Conservation (phyloP, 2,888 invertebrate genomes). For the Alviniconcha strummeri region DNA sequence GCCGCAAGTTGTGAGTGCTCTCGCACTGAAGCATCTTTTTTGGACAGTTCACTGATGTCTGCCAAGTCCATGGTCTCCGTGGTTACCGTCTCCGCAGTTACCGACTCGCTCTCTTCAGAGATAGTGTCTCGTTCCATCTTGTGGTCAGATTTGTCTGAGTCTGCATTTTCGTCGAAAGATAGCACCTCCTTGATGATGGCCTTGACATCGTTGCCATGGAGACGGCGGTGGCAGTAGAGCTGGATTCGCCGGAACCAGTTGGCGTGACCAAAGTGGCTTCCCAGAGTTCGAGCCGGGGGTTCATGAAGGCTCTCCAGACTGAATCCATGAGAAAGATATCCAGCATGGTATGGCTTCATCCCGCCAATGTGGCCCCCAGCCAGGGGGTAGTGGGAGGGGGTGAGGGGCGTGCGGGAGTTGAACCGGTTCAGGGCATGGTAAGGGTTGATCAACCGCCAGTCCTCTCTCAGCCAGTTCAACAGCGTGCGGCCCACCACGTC, state of each 20-base stretch:
- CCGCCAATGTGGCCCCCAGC: constrained; percentile 26
- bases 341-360: constrained; percentile 42
- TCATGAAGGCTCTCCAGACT: constrained; percentile 50
- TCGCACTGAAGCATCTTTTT: constrained; percentile 52
- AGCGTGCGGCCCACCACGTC: constrained; percentile 61
- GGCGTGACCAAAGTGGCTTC: constrained; percentile 30
- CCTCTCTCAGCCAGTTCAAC: constrained; percentile 62
- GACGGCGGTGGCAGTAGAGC: constrained; percentile 61
- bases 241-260: constrained; percentile 64
- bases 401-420: constrained; percentile 51
- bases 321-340: constrained; percentile 44
- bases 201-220: constrained; percentile 58
- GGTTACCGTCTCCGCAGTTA: constrained; percentile 6
- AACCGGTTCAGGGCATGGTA: constrained; percentile 37
- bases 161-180: constrained; percentile 33
- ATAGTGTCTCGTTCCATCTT: constrained; percentile 34
- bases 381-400: constrained; percentile 57
- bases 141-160: constrained; percentile 29
- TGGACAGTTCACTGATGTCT: constrained; percentile 49
- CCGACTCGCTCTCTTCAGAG: constrained; percentile 37
- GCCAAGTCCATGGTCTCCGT: constrained; percentile 25
- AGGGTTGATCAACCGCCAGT: constrained; percentile 59
- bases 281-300: constrained; percentile 32
- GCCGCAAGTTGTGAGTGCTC: constrained; percentile 61
- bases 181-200: constrained; percentile 51